Evolutionary conservation across 2,888 invertebrate genomes (phyloP), one percentile per base, ranked within the genome.

Genomic region (Ethmia dodecea): DNA sequence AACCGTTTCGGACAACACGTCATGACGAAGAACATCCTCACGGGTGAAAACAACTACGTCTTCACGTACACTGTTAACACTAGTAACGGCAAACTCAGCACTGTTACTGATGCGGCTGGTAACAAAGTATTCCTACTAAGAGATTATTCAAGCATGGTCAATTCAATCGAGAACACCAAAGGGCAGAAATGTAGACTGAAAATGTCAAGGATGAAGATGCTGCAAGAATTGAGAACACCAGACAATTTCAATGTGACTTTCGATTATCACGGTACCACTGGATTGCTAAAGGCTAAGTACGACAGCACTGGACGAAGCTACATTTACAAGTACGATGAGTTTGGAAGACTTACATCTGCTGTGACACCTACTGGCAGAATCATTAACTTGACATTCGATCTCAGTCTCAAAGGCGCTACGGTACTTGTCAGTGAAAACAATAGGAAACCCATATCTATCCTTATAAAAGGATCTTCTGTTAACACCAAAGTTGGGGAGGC

Each of bases 41-140:
- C 98, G 0, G 96, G 96, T 0, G 96, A 96, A 73, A 95, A 93
- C 2, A 93, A 95, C 47, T 98, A 97, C 68, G 91, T 94, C 2
- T 99, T 98, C 67, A 94, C 96, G 0, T 99, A 99, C 79, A 97
- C 96, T 52, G 96, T 98, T 0, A 98, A 98, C 66, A 98, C 98
- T 0, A 97, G 96, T 59, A 97, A 96, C 60, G 98, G 98, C 0
- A 97, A 96, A 66, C 87, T 99, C 12, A 95, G 95, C 58, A 94
- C 95, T 0, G 96, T 99, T 0, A 96, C 96, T 0, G 98, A 98
- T 63, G 94, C 96, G 0, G 95, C 96, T 3, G 96, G 96, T 31
- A 95, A 95, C 60, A 94, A 95, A 74, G 94, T 95, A 0, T 95
- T 95, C 78, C 69, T 95, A 9, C 72, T 95, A 6, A 87, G 95